These are phyloP conservation scores for Diadegma fenestrale DNA, from an alignment of 2,888 invertebrate genomes.

Conservation along the genomic window DNA sequence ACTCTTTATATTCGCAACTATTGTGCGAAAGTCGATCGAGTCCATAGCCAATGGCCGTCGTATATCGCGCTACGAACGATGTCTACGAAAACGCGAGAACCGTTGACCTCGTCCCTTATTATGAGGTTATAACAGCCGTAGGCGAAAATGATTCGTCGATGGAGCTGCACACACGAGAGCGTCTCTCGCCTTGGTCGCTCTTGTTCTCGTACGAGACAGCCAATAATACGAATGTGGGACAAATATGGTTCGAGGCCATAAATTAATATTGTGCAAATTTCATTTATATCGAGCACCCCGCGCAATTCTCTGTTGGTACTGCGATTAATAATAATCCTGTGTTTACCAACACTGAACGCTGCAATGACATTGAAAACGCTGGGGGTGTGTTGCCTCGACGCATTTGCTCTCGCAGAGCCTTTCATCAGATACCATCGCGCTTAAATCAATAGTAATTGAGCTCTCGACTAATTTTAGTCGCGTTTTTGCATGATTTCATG, in stretches of 20 bases:
- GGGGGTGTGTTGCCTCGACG: not conserved
- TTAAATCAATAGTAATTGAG: not conserved
- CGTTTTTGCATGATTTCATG: no score
- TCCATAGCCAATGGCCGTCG: conserved; percentile 41
- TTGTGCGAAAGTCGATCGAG: conserved; percentile 29
- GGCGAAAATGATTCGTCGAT: conserved; percentile 47
- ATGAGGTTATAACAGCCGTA: conserved; percentile 49
- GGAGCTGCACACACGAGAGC: conserved; percentile 7
- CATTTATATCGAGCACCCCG: conserved; percentile 4
- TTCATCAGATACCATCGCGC: not conserved
- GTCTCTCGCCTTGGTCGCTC: conserved; percentile 21
- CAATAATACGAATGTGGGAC: conserved; percentile 42
- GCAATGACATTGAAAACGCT: conserved; percentile 4
- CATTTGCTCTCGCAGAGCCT: not conserved
- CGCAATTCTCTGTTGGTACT: not conserved
- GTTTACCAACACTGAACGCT: not conserved
- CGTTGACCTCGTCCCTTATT: conserved; percentile 57
- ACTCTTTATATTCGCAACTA: not conserved
- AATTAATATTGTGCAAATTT: conserved; percentile 13
- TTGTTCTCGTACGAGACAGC: conserved; percentile 5
- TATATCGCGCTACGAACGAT: conserved; percentile 18
- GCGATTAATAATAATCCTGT: not conserved
- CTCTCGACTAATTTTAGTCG: no score
- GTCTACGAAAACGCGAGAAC: conserved; percentile 49
- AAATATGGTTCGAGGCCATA: conserved; percentile 26